Evolutionary conservation across 2,888 invertebrate species (phyloP).

Genomic region (Phaonia tiefii): DNA sequence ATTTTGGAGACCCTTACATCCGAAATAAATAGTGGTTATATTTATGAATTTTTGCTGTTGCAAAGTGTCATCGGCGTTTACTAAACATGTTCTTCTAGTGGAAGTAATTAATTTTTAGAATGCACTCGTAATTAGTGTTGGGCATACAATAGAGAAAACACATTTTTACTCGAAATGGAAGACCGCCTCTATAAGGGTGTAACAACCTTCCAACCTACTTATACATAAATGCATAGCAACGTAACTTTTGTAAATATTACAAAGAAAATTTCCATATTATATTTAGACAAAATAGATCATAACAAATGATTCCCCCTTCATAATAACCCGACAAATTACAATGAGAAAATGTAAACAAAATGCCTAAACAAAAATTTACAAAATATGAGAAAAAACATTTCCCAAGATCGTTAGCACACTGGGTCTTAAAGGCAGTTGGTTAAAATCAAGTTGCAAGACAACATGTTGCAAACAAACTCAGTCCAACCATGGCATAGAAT

Average conservation of each 20-base stretch:
- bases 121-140: too few relatives aligned
- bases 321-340: slow-evolving; percentile 61
- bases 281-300: slow-evolving; percentile 6
- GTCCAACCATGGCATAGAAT: slow-evolving; percentile 47
- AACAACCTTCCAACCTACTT: too few relatives aligned
- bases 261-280: background rate
- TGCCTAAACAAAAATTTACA: slow-evolving; percentile 12
- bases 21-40: too few relatives aligned
- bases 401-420: slow-evolving; percentile 18
- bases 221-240: slow-evolving; percentile 10
- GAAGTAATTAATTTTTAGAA: too few relatives aligned
- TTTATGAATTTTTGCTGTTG: too few relatives aligned
- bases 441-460: slow-evolving; percentile 20
- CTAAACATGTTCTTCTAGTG: background rate
- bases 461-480: slow-evolving; percentile 60
- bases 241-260: slow-evolving; percentile 1
- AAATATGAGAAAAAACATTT: slow-evolving; percentile 35
- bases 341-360: slow-evolving; percentile 56
- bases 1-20: too few relatives aligned
- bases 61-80: too few relatives aligned
- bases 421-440: background rate
- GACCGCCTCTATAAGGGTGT: background rate
- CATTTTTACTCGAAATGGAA: background rate
- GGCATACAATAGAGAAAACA: too few relatives aligned
- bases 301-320: slow-evolving; percentile 59